Conservation (phyloP, 2,888 invertebrate species). For the Bruchidius siliquastri region DNA sequence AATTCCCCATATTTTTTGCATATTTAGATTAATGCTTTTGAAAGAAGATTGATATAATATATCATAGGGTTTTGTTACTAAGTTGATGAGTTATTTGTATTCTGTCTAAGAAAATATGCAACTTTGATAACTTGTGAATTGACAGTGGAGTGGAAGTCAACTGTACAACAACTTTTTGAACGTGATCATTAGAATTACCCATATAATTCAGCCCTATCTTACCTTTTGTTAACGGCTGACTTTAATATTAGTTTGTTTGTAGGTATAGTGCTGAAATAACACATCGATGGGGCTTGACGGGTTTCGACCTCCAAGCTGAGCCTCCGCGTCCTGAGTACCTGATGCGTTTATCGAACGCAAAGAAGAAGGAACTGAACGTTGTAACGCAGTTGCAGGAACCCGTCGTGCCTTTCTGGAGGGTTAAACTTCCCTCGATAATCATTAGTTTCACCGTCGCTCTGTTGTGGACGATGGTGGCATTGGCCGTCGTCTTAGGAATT, state of each 20-base stretch:
- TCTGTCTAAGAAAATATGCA: too few relatives aligned
- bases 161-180: too few relatives aligned
- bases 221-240: too few relatives aligned
- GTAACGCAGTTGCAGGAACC: slow-evolving; percentile 62
- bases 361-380: slow-evolving; percentile 52
- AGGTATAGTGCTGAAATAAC: slow-evolving; percentile 66
- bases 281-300: slow-evolving; percentile 78
- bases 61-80: too few relatives aligned
- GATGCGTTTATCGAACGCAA: slow-evolving; percentile 53
- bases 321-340: slow-evolving; percentile 75
- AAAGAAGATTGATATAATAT: too few relatives aligned
- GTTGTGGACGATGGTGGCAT: slow-evolving; percentile 57
- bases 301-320: slow-evolving; percentile 68
- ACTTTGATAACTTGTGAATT: too few relatives aligned
- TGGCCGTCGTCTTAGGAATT: slow-evolving; percentile 71
- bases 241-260: slow-evolving; percentile 1
- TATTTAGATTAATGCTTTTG: too few relatives aligned
- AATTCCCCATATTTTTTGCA: too few relatives aligned
- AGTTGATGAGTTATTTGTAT: too few relatives aligned
- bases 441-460: slow-evolving; percentile 66
- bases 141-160: too few relatives aligned
- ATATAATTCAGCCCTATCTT: too few relatives aligned
- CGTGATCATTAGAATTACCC: too few relatives aligned
- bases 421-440: slow-evolving; percentile 65
- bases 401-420: slow-evolving; percentile 71